These are phyloP conservation scores for Chlamydotis undulata DNA, from an alignment of 2,113 vertebrate genomes.

Conservation along the genomic window DNA sequence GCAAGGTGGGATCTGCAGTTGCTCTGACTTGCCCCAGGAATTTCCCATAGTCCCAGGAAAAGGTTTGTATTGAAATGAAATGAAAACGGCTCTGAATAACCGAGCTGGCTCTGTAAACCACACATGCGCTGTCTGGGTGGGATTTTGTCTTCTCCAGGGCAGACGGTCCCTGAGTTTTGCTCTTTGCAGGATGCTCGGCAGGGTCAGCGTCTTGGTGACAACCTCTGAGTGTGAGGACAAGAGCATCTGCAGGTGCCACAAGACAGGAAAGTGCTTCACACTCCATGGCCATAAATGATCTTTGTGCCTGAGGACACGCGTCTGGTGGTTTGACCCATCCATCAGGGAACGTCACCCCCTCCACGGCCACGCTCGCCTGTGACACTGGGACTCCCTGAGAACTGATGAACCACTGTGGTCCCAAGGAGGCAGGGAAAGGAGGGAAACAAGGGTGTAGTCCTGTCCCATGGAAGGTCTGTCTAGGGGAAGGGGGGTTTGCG, in stretches of 20 bases:
- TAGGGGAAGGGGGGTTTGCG: too few relatives aligned
- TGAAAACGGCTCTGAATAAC: background rate
- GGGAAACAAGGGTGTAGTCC: accelerated
- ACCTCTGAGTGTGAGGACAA: background rate
- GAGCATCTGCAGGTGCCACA: background rate
- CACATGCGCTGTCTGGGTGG: accelerated
- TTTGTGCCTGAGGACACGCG: background rate
- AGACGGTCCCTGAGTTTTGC: background rate
- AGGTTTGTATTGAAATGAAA: background rate
- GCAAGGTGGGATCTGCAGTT: background rate
- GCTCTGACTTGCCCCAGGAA: background rate
- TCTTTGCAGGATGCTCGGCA: background rate
- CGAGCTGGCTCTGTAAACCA: background rate
- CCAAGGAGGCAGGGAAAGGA: background rate
- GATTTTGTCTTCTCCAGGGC: background rate
- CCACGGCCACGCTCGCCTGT: accelerated
- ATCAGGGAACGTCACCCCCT: background rate
- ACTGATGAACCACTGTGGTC: background rate
- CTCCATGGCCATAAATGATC: accelerated
- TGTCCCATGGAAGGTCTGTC: accelerated
- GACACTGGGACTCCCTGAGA: background rate
- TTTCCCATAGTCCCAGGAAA: background rate
- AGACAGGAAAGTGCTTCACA: background rate
- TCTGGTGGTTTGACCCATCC: background rate
- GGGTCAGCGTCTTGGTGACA: background rate